Evolutionary conservation across 2,113 vertebrate genomes (phyloP).

Genomic region (Sceloporus undulatus): DNA sequence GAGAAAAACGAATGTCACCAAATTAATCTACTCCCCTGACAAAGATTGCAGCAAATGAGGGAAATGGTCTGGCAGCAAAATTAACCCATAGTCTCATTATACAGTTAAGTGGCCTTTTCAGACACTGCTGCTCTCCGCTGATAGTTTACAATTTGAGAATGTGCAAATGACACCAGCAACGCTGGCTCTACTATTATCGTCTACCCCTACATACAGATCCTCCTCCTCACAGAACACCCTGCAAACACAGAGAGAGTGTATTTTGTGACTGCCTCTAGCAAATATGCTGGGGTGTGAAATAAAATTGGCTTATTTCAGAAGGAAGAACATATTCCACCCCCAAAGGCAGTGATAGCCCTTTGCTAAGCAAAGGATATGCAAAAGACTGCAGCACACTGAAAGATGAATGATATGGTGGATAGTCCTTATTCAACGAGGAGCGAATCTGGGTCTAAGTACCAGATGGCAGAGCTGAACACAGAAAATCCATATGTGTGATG

Average conservation of each 20-base stretch:
- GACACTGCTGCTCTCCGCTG: slow-evolving; percentile 9
- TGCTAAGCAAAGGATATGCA: slow-evolving; percentile 56
- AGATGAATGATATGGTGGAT: slow-evolving; percentile 72
- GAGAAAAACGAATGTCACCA: slow-evolving; percentile 51
- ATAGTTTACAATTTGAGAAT: slow-evolving; percentile 29
- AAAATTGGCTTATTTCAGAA: slow-evolving; percentile 55
- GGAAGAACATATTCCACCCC: slow-evolving; percentile 35
- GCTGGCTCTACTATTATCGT: slow-evolving; percentile 28
- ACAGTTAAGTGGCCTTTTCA: slow-evolving; percentile 45
- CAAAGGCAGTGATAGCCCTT: slow-evolving; percentile 38
- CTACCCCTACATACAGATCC: neutral
- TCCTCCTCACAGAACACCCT: neutral
- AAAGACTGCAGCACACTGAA: slow-evolving; percentile 61
- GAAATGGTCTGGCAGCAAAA: slow-evolving; percentile 49
- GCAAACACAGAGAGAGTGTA: neutral
- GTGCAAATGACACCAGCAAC: slow-evolving; percentile 48
- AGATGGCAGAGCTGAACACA: slow-evolving; percentile 82
- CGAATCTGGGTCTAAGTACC: slow-evolving; percentile 77
- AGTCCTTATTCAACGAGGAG: slow-evolving; percentile 79
- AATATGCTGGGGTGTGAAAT: neutral
- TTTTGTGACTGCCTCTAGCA: neutral
- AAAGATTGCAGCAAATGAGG: slow-evolving; percentile 49
- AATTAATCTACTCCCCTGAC: slow-evolving; percentile 38
- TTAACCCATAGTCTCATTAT: slow-evolving; percentile 52
- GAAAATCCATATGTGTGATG: slow-evolving; percentile 83